phyloP scores from a whole-genome alignment of 2,797 vertebrate species.

The Lemur catta region DNA sequence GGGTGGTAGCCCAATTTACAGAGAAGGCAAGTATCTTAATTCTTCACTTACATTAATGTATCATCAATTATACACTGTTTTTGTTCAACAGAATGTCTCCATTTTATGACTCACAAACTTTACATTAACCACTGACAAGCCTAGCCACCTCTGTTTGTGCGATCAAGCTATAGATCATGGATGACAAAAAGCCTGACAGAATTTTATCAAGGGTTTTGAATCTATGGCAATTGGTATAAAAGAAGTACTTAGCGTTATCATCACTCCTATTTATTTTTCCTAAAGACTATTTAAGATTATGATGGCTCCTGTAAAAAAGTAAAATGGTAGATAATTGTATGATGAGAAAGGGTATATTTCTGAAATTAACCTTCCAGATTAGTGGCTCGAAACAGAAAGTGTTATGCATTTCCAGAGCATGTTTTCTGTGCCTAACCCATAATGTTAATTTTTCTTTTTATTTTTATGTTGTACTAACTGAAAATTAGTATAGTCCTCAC shows the following conservation, averaged over 20 bases:
- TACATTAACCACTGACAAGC: background rate
- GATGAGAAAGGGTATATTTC: background rate
- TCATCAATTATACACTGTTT: background rate
- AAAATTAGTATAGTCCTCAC: background rate
- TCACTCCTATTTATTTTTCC: background rate
- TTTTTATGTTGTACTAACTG: background rate
- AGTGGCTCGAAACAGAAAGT: background rate
- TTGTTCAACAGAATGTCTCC: background rate
- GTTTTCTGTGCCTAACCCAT: background rate
- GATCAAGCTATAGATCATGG: background rate
- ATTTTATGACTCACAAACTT: background rate
- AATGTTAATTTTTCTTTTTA: background rate
- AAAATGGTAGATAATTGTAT: background rate
- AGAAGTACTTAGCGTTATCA: background rate
- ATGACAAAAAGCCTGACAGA: background rate
- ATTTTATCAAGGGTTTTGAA: background rate
- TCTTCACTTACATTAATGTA: background rate
- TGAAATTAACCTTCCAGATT: background rate
- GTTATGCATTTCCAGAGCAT: background rate
- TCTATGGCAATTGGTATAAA: background rate
- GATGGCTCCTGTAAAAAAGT: background rate
- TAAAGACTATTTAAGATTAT: background rate
- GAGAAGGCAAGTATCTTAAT: background rate
- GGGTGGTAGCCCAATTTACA: background rate
- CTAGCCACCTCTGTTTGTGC: background rate